Base-by-base conservation (phyloP, 2,888 invertebrate species). In the Xanthia togata region DNA sequence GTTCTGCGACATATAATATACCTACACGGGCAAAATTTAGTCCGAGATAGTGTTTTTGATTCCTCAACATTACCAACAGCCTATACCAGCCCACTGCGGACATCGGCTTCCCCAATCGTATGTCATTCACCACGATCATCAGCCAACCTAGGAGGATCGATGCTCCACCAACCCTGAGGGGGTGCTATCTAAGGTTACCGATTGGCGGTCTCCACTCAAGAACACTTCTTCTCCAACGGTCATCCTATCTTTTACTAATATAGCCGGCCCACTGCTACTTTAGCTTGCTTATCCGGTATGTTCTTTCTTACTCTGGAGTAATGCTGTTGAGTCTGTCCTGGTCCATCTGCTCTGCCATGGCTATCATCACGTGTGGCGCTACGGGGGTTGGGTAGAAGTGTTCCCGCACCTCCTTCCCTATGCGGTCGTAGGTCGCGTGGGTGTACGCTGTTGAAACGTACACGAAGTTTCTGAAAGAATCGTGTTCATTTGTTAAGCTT, bases 401-500 rank as follows among this genome's bases (percentile, higher is more conserved):
- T 44, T 92, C 92, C 0, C 62, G 5, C 0, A 92, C 83, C 0
- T 83, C 78, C 0, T 59, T 55, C 0, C 84, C 81, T 6, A 73
- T n/a, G 8, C 79, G 83, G 0, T 80, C 68, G 0, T 4, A 5
- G 0, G 84, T 89, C 0, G 88, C 97, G 82, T 98, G 97, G 0
- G 97, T 94, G 76, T 87, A 92, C 0, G 91, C 91, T 1, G 92
- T 92, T 0, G 92, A 92, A 0, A 92, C 84, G 70, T 92, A 87
- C 1, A 92, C 86, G 55, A 89, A 89, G 26, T 81, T 81, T 17
- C 78, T 78, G 53, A 0, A 80, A 64, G 1, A 44, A 35, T 44
- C 14, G 23, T 20, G 59, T 11, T 65, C 3, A 53, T 26, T 35
- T 6, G n/a, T 38, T 26, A 44, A 11, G 35, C 3, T 35, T 20